Evolutionary conservation across 2,888 invertebrate species (phyloP).

Genomic region (Oligia strigilis): DNA sequence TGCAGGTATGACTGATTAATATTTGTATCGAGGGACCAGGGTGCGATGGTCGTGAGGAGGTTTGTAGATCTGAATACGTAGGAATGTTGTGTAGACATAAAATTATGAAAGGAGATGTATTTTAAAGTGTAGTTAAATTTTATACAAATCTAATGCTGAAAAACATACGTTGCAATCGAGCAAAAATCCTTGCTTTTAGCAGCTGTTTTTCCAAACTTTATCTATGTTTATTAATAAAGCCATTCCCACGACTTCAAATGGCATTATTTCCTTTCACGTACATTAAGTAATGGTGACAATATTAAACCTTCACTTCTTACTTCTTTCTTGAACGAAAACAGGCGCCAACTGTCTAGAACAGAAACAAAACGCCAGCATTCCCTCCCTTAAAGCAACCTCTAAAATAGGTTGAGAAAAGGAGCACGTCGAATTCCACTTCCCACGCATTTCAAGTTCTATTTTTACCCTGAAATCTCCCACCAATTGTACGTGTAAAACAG

Average conservation of each 20-base stretch:
- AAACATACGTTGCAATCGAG: not conserved
- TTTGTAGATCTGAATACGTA: constrained; percentile 24
- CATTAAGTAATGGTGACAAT: not conserved
- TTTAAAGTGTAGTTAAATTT: not conserved
- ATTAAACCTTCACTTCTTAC: not conserved
- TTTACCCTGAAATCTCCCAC: constrained; percentile 25
- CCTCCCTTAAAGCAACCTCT: not conserved
- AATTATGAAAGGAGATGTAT: not conserved
- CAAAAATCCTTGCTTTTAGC: not conserved
- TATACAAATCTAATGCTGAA: too few species aligned
- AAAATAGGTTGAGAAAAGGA: not conserved
- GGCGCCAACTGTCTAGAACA: not conserved
- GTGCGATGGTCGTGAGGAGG: constrained; percentile 25
- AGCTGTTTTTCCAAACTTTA: not conserved
- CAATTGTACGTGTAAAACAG: constrained; percentile 41
- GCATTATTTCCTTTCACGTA: not conserved
- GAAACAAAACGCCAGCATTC: not conserved
- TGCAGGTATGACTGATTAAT: constrained; percentile 70
- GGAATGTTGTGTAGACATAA: not conserved
- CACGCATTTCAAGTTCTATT: constrained; percentile 25
- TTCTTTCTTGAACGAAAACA: not conserved
- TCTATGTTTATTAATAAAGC: not conserved
- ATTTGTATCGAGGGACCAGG: constrained; percentile 67
- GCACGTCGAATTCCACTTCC: not conserved
- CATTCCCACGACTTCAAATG: not conserved